Percentiles rank a stretch among this genome's conserved stretches.
Conservation (phyloP, 2,797 vertebrate species). For the Dicrostonyx torquatus region DNA sequence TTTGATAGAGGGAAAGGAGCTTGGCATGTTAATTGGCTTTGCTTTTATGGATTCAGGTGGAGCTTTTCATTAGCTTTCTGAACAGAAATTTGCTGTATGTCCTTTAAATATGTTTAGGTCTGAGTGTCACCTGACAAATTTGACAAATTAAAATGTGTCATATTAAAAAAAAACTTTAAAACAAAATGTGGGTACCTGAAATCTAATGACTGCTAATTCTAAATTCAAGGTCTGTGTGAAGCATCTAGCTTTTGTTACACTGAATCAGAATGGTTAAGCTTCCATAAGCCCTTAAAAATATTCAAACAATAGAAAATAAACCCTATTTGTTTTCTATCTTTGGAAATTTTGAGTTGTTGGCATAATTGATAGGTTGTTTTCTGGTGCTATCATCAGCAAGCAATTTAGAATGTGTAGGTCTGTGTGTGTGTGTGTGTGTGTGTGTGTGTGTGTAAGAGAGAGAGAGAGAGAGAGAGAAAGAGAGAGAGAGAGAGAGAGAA, state of each 20-base stretch:
- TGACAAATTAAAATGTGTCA: slow-evolving; percentile 52
- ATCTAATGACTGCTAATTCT: not conserved
- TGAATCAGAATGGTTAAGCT: slow-evolving; percentile 34
- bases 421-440: no score
- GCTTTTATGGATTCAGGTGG: slow-evolving; percentile 65
- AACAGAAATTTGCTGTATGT: slow-evolving; percentile 44
- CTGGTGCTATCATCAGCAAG: not conserved
- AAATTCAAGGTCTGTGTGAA: not conserved
- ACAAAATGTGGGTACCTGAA: not conserved
- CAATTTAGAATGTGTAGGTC: not conserved
- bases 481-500: no score
- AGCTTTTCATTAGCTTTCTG: slow-evolving; percentile 57
- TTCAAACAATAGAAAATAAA: slow-evolving; percentile 3
- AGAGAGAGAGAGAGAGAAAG: no score
- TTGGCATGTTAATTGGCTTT: slow-evolving; percentile 72
- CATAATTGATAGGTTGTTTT: slow-evolving; percentile 47
- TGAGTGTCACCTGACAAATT: slow-evolving; percentile 32
- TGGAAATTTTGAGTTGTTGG: slow-evolving; percentile 53
- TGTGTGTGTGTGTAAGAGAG: not conserved
- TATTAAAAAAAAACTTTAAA: not conserved
- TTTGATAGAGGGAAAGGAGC: slow-evolving; percentile 49
- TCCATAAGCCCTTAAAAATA: not conserved
- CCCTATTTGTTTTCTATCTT: slow-evolving; percentile 48
- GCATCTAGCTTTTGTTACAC: not conserved
- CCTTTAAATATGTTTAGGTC: slow-evolving; percentile 55